Evolutionary conservation across 2,797 vertebrate genomes (phyloP).

Genomic region (Alosa sapidissima): DNA sequence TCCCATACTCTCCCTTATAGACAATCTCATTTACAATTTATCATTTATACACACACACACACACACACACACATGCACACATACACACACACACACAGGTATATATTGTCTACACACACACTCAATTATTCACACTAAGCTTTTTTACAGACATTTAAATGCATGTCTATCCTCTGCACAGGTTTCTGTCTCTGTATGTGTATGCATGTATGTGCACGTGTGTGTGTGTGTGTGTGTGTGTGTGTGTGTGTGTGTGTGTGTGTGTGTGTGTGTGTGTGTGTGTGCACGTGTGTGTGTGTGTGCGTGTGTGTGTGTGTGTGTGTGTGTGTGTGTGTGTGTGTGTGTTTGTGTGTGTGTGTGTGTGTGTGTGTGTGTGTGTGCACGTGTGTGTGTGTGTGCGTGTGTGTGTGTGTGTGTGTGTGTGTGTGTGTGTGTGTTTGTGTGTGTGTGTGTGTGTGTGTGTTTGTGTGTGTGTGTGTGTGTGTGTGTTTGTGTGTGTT

Average conservation of each 20-base stretch:
- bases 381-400: too few species aligned
- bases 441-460: slow-evolving; percentile 11
- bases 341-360: slow-evolving; percentile 18
- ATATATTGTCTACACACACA: not conserved
- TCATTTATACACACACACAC: not conserved
- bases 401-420: too few species aligned
- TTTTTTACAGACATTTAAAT: slow-evolving; percentile 4
- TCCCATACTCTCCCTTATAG: not conserved
- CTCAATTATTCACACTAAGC: not conserved
- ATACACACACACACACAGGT: not conserved
- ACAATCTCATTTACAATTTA: too few species aligned
- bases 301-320: too few species aligned
- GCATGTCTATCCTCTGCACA: not conserved
- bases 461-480: too few species aligned
- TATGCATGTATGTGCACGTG: not conserved
- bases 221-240: slow-evolving; percentile 6
- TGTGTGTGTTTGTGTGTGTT: too few species aligned
- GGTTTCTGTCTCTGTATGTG: not conserved
- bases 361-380: not conserved
- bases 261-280: too few species aligned
- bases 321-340: not conserved
- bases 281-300: too few species aligned
- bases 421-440: slow-evolving; percentile 6
- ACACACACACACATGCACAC: not conserved
- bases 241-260: slow-evolving; percentile 3